Percentiles rank a stretch among this genome's conserved stretches.
Evolutionary conservation across 2,888 invertebrate genomes (phyloP).

Genomic region (Geophilus truncorum): DNA sequence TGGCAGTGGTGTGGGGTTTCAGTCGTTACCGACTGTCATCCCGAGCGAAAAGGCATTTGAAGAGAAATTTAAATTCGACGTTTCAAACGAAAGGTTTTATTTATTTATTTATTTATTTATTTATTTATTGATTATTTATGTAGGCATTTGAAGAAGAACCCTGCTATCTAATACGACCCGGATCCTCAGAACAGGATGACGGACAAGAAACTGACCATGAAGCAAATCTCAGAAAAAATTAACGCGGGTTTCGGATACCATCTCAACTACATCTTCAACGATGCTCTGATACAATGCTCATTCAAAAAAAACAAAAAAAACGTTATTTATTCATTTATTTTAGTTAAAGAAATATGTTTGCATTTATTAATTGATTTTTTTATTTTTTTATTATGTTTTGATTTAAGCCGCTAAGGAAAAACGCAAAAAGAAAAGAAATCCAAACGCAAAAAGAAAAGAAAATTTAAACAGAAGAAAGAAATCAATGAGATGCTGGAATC

Average conservation of each 20-base stretch:
- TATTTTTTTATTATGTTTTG: no score
- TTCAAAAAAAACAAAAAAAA: no score
- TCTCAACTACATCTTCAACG: conserved; percentile 98
- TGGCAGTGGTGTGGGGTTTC: conserved; percentile 94
- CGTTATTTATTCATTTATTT: no score
- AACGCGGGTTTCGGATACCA: conserved; percentile 99
- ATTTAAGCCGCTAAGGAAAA: no score
- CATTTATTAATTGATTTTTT: no score
- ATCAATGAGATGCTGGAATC: no score
- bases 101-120: conserved; percentile 4
- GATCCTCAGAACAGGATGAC: conserved; percentile 99
- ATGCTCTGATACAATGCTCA: conserved; percentile 99
- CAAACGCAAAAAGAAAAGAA: no score
- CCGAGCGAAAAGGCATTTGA: conserved; percentile 93
- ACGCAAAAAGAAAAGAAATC: no score
- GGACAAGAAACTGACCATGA: conserved; percentile 99
- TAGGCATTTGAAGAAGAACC: conserved; percentile 82
- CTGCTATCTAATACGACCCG: conserved; percentile 96
- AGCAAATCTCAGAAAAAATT: conserved; percentile 98
- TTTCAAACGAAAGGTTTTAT: conserved; percentile 81
- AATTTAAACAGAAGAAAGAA: no score
- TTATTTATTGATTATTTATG: no score
- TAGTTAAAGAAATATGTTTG: no score
- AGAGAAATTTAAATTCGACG: conserved; percentile 91
- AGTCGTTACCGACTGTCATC: conserved; percentile 89